Evolutionary conservation across 2,888 invertebrate species (phyloP).

Genomic region (Charanyca ferruginea): DNA sequence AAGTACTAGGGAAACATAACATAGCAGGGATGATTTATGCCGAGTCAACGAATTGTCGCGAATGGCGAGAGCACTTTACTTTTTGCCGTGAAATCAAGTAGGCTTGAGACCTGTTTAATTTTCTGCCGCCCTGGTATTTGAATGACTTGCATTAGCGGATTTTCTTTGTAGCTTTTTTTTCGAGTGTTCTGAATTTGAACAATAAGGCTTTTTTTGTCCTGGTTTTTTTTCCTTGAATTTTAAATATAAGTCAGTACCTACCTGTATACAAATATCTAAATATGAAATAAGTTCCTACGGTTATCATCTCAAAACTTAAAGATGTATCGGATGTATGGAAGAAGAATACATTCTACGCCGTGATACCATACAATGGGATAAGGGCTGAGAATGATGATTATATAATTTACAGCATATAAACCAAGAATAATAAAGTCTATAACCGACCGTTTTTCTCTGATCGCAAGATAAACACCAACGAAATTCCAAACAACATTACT

Average conservation of each 20-base stretch:
- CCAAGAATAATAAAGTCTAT: no score
- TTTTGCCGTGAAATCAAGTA: slow-evolving; percentile 54
- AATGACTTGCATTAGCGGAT: slow-evolving; percentile 38
- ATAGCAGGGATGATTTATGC: slow-evolving; percentile 54
- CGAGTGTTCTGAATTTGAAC: slow-evolving; percentile 11
- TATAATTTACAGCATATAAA: no score
- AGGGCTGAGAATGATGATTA: neutral
- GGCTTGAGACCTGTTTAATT: slow-evolving; percentile 53
- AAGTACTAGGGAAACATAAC: slow-evolving; percentile 47
- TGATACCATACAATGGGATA: no score
- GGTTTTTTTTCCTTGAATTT: no score
- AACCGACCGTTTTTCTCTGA: neutral
- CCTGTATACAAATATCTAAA: no score
- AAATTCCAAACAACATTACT: neutral
- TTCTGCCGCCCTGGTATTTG: slow-evolving; percentile 55
- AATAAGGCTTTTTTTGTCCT: slow-evolving; percentile 3
- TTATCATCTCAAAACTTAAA: no score
- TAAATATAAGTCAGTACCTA: no score
- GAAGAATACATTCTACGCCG: no score
- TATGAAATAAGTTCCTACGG: no score
- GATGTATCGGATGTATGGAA: no score
- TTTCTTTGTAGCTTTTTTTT: slow-evolving; percentile 48
- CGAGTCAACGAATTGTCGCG: slow-evolving; percentile 56
- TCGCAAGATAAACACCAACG: slow-evolving; percentile 1
- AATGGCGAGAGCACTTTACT: slow-evolving; percentile 49